Percentiles rank a stretch among this genome's conserved stretches.
Evolutionary conservation across 2,888 invertebrate species (phyloP).

Genomic region (Ochlodes sylvanus): DNA sequence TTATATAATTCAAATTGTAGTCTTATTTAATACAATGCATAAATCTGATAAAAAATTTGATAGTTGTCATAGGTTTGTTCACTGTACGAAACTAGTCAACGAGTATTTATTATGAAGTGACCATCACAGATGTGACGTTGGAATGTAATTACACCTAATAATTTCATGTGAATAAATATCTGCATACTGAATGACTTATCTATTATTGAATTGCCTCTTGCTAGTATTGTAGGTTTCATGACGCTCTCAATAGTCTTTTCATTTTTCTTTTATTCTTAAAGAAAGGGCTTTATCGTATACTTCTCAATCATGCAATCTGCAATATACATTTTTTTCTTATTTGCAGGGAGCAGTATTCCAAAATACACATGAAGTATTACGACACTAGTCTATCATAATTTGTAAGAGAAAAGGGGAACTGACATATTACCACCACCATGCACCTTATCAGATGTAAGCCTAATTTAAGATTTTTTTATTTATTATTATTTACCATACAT

Average conservation of each 20-base stretch:
- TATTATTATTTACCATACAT: constrained; percentile 48
- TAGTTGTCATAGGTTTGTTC: constrained; percentile 17
- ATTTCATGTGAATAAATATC: constrained; percentile 80
- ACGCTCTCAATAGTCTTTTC: constrained; percentile 15
- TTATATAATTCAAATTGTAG: constrained; percentile 11
- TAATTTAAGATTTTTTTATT: constrained; percentile 63
- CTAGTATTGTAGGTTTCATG: constrained; percentile 39
- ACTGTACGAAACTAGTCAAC: constrained; percentile 69
- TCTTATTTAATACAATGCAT: neutral
- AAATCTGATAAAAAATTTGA: constrained; percentile 5
- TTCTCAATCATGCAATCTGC: constrained; percentile 29
- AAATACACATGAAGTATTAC: constrained; percentile 83
- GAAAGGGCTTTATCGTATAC: too few species aligned
- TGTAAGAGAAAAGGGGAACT: constrained; percentile 78
- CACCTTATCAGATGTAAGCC: constrained; percentile 71
- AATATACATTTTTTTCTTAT: constrained; percentile 59
- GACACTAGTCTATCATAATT: constrained; percentile 72
- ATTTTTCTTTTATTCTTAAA: too few species aligned
- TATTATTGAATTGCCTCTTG: constrained; percentile 61
- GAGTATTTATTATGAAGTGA: constrained; percentile 74
- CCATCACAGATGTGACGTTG: constrained; percentile 64
- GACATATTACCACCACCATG: constrained; percentile 71
- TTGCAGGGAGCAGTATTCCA: constrained; percentile 83
- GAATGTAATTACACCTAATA: constrained; percentile 75
- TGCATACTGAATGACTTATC: constrained; percentile 66